These are phyloP conservation scores for Noturus placidus DNA, from an alignment of 2,113 vertebrate genomes.

Conservation along the genomic window DNA sequence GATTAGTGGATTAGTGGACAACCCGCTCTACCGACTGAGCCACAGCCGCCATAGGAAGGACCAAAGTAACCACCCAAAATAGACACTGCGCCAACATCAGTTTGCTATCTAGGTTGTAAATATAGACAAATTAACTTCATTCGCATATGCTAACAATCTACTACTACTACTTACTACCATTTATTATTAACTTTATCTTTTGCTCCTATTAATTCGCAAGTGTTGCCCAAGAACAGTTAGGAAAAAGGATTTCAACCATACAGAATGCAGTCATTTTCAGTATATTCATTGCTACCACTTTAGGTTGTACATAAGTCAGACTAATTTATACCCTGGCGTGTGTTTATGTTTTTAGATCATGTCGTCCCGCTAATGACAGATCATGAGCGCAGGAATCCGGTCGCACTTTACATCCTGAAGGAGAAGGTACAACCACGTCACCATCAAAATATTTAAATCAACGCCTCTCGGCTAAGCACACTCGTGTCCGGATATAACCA, in stretches of 20 bases:
- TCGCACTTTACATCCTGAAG: conserved; percentile 88
- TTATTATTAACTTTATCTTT: not conserved
- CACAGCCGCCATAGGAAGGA: no score
- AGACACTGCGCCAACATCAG: not conserved
- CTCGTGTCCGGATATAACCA: conserved; percentile 36
- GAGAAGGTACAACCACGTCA: conserved; percentile 77
- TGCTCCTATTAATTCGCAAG: not conserved
- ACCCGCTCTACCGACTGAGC: no score
- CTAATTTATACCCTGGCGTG: not conserved
- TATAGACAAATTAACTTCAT: not conserved
- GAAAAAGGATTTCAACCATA: not conserved
- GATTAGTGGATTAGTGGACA: no score
- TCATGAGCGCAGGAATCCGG: conserved; percentile 79
- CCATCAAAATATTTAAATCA: conserved; percentile 9
- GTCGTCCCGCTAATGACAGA: conserved; percentile 69
- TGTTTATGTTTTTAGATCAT: conserved; percentile 69
- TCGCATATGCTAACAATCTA: not conserved
- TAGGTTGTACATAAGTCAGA: not conserved
- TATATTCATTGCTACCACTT: not conserved
- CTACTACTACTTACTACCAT: not conserved
- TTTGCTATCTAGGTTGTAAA: not conserved
- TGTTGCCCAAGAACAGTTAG: not conserved
- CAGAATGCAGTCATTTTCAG: not conserved
- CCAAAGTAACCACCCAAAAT: not conserved
- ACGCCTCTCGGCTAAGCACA: not conserved